phyloP scores from a whole-genome alignment of 2,888 invertebrate genomes.

The Drosophila recens region DNA sequence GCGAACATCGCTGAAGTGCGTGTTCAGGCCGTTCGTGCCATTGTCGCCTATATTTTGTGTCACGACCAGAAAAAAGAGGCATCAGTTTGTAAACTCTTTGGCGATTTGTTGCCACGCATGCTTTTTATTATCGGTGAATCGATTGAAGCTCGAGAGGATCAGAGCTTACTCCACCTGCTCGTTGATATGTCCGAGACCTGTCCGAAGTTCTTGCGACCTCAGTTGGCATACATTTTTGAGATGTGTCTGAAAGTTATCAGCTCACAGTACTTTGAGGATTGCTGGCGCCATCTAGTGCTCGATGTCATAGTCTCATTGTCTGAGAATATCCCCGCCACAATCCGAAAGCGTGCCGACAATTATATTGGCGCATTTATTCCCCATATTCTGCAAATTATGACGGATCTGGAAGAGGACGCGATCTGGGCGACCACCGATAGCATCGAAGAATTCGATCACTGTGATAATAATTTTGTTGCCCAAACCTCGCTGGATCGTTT shows the following conservation, averaged over 20 bases:
- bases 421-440: conserved; percentile 95
- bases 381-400: conserved; percentile 96
- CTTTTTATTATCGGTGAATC: conserved; percentile 91
- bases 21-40: conserved; percentile 93
- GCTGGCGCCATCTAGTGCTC: conserved; percentile 95
- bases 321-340: conserved; percentile 98
- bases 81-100: conserved; percentile 94
- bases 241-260: conserved; percentile 93
- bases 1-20: conserved; percentile 90
- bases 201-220: conserved; percentile 96
- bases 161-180: conserved; percentile 95
- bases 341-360: conserved; percentile 95
- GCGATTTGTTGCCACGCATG: conserved; percentile 92
- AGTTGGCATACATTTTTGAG: conserved; percentile 93
- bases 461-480: conserved; percentile 97
- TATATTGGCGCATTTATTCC: conserved; percentile 93
- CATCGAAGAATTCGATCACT: conserved; percentile 95
- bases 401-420: conserved; percentile 96
- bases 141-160: conserved; percentile 93
- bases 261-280: conserved; percentile 90
- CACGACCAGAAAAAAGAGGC: conserved; percentile 94
- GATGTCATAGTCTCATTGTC: conserved; percentile 93
- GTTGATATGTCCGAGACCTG: conserved; percentile 97
- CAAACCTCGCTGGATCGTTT: conserved; percentile 98
- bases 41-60: conserved; percentile 94